A percentile compares a stretch with the other conserved stretches of the same genome.
Evolutionary conservation across 2,888 invertebrate species (phyloP).

Genomic region (Boloria selene): DNA sequence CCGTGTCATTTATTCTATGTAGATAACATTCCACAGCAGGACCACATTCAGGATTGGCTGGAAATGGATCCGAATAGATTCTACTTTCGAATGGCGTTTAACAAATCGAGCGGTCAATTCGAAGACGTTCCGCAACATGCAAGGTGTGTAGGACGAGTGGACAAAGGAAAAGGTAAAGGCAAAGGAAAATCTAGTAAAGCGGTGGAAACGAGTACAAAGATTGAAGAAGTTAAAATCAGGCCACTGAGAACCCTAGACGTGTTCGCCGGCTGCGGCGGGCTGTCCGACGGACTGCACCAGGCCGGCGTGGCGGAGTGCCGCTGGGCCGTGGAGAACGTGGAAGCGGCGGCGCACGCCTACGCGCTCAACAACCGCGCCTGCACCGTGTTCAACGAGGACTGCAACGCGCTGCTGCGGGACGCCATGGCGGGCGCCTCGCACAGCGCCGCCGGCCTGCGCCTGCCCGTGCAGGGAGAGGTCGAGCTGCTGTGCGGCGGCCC

Average conservation of each 20-base stretch:
- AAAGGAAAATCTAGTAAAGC: constrained; percentile 83
- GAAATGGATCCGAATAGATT: constrained; percentile 85
- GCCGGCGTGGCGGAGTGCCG: constrained; percentile 86
- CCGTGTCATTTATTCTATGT: constrained; percentile 86
- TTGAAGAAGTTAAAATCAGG: constrained; percentile 59
- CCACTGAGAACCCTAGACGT: constrained; percentile 88
- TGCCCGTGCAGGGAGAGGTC: constrained; percentile 90
- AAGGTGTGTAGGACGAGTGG: constrained; percentile 80
- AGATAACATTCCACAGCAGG: constrained; percentile 81
- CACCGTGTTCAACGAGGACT: constrained; percentile 91
- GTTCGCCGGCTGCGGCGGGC: constrained; percentile 93
- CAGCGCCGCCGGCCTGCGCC: constrained; percentile 74
- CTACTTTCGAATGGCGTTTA: constrained; percentile 88
- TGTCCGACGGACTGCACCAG: constrained; percentile 88
- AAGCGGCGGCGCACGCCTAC: constrained; percentile 90
- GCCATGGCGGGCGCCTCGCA: constrained; percentile 84
- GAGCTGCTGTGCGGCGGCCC: constrained; percentile 93
- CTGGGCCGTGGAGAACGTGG: constrained; percentile 92
- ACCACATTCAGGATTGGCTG: constrained; percentile 82
- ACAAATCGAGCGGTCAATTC: constrained; percentile 78
- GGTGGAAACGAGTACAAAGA: constrained; percentile 45
- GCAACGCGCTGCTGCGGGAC: constrained; percentile 86
- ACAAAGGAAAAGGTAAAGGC: constrained; percentile 85
- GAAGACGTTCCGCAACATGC: constrained; percentile 84
- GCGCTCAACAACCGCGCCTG: constrained; percentile 87